phyloP scores from a whole-genome alignment of 64 coral and sea anemone species.

The Dendrophyllia cribrosa region DNA sequence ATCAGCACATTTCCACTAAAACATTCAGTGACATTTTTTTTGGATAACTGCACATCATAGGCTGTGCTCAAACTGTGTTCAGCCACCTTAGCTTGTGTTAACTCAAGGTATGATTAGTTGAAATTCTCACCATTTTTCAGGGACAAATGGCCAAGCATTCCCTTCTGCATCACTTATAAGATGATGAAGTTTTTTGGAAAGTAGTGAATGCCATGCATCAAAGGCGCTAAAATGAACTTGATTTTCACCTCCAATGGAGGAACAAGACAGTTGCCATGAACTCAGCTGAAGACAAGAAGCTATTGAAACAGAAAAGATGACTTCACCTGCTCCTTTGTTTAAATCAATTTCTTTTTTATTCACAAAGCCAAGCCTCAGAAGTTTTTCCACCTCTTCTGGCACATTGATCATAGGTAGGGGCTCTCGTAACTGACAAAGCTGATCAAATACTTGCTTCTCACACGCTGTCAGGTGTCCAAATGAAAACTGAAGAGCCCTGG shows the following conservation, averaged over 20 bases:
- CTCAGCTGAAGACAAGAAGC: background rate
- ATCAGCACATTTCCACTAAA: too few species aligned
- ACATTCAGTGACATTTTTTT: too few species aligned
- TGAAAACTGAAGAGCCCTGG: slow-evolving; percentile 42
- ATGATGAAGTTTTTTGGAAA: slow-evolving; percentile 59
- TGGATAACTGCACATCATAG: too few species aligned
- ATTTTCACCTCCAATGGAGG: background rate
- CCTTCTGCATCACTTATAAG: slow-evolving; percentile 73
- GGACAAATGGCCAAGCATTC: slow-evolving; percentile 96
- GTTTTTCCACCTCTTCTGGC: background rate
- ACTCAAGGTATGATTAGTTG: too few species aligned
- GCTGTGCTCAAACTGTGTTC: too few species aligned
- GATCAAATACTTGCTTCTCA: slow-evolving; percentile 25
- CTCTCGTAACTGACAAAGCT: slow-evolving; percentile 39
- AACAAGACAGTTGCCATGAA: background rate
- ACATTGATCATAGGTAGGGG: slow-evolving; percentile 25
- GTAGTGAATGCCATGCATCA: slow-evolving; percentile 70
- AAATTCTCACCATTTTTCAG: slow-evolving; percentile 85
- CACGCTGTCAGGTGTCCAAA: background rate
- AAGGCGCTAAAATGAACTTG: slow-evolving; percentile 66
- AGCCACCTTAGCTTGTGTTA: too few species aligned
- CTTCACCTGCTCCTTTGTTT: background rate
- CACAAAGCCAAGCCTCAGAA: slow-evolving; percentile 40
- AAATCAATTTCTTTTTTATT: background rate
- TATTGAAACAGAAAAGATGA: background rate